Evolutionary conservation across 2,888 invertebrate genomes (phyloP).

Genomic region (Athrips mouffetella): DNA sequence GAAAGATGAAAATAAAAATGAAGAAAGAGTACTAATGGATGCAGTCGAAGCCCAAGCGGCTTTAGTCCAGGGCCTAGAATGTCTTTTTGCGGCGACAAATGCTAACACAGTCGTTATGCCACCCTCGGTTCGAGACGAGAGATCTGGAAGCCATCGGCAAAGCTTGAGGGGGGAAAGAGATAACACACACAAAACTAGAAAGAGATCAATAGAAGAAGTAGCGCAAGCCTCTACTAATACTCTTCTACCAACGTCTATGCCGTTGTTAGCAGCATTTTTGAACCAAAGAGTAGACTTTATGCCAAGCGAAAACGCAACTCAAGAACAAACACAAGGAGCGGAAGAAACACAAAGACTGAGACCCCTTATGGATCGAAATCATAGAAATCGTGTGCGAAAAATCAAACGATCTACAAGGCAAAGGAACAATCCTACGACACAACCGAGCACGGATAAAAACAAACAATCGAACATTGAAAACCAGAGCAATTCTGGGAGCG

Average conservation of each 20-base stretch:
- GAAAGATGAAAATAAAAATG: conserved; percentile 64
- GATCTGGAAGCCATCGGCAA: conserved; percentile 57
- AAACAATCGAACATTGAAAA: conserved; percentile 46
- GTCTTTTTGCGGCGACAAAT: conserved; percentile 69
- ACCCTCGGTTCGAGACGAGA: conserved; percentile 60
- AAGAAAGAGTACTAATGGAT: conserved; percentile 63
- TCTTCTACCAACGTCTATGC: conserved; percentile 80
- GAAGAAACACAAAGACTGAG: conserved; percentile 60
- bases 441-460: conserved; percentile 51
- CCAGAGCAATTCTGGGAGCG: conserved; percentile 48
- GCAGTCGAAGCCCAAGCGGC: conserved; percentile 76
- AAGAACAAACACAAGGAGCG: conserved; percentile 42
- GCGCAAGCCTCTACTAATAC: conserved; percentile 83
- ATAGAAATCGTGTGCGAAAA: conserved; percentile 72
- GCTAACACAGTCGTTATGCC: conserved; percentile 73
- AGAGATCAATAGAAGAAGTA: conserved; percentile 78
- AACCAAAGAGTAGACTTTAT: conserved; percentile 77
- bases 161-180: conserved; percentile 68
- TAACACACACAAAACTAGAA: conserved; percentile 62
- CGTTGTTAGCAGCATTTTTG: conserved; percentile 81
- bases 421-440: conserved; percentile 55
- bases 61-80: conserved; percentile 76
- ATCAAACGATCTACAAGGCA: conserved; percentile 77
- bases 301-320: conserved; percentile 53
- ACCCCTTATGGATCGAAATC: conserved; percentile 71